A percentile compares a stretch with the other conserved stretches of the same genome.
These are phyloP conservation scores for Volucella zonaria DNA, from an alignment of 2,888 invertebrate genomes.

Conservation along the genomic window DNA sequence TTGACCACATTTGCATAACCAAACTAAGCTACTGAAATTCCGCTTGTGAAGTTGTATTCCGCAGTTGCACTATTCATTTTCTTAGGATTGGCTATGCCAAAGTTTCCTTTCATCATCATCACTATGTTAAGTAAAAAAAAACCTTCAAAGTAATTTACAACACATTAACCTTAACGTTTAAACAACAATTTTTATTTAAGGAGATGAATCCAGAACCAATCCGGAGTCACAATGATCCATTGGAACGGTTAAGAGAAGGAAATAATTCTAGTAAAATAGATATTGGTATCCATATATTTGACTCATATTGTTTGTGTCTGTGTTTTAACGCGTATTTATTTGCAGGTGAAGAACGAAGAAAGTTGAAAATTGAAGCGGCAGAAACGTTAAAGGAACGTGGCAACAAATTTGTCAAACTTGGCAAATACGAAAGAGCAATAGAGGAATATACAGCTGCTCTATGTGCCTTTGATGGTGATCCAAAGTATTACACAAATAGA, in stretches of 20 bases:
- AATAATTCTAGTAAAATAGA: not conserved
- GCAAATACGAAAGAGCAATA: slow-evolving; percentile 93
- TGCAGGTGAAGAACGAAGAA: slow-evolving; percentile 77
- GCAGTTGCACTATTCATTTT: no score
- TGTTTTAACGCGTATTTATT: not conserved
- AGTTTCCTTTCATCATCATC: no score
- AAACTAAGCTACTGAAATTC: no score
- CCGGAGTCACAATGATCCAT: slow-evolving; percentile 26
- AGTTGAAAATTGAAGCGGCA: slow-evolving; percentile 77
- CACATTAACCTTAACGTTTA: not conserved
- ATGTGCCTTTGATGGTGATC: slow-evolving; percentile 89
- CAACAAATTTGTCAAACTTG: slow-evolving; percentile 89
- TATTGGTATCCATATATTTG: not conserved
- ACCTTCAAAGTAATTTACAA: no score
- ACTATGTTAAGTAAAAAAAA: no score
- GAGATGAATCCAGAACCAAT: slow-evolving; percentile 44
- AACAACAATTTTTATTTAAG: slow-evolving; percentile 6
- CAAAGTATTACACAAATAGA: slow-evolving; percentile 93
- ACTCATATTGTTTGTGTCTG: not conserved
- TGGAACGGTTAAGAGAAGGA: slow-evolving; percentile 41
- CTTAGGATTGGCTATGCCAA: no score
- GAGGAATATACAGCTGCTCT: slow-evolving; percentile 94
- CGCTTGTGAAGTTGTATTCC: no score
- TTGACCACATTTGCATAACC: no score
- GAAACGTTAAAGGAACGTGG: slow-evolving; percentile 85